Conservation (phyloP, 2,797 vertebrate species). For the Emys orbicularis region DNA sequence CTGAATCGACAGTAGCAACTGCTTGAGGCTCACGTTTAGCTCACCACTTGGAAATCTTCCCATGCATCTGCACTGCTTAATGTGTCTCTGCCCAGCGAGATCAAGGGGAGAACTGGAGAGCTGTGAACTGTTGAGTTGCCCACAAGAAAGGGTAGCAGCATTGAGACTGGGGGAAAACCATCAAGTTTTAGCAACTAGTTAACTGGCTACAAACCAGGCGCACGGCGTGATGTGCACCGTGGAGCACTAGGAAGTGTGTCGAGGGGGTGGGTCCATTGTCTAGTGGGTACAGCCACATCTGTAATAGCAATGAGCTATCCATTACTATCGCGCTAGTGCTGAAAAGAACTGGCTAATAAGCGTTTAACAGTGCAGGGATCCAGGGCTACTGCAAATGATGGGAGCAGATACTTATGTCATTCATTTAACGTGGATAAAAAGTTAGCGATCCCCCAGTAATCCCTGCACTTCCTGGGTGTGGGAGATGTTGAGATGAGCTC, state of each 20-base stretch:
- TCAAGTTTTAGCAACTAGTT: not conserved
- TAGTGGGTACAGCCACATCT: not conserved
- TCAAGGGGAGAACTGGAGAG: not conserved
- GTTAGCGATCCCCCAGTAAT: not conserved
- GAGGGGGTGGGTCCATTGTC: not conserved
- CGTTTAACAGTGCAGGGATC: not conserved
- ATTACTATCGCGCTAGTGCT: too few relatives aligned
- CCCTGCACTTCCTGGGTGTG: not conserved
- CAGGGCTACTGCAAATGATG: not conserved
- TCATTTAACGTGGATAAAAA: not conserved
- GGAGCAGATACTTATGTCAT: not conserved
- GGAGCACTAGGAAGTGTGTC: not conserved
- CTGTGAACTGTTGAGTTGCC: fast-evolving
- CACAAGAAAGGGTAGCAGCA: fast-evolving
- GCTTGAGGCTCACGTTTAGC: not conserved
- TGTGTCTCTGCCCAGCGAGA: not conserved
- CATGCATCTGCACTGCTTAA: not conserved
- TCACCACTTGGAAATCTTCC: not conserved
- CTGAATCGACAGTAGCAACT: not conserved
- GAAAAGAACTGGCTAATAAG: too few relatives aligned
- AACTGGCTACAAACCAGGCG: not conserved
- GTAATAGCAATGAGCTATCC: not conserved
- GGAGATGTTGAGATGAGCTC: not conserved
- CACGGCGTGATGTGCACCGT: not conserved
- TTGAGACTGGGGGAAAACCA: not conserved